These are phyloP conservation scores for Hecatera dysodea DNA, from an alignment of 2,888 invertebrate species.

Conservation along the genomic window DNA sequence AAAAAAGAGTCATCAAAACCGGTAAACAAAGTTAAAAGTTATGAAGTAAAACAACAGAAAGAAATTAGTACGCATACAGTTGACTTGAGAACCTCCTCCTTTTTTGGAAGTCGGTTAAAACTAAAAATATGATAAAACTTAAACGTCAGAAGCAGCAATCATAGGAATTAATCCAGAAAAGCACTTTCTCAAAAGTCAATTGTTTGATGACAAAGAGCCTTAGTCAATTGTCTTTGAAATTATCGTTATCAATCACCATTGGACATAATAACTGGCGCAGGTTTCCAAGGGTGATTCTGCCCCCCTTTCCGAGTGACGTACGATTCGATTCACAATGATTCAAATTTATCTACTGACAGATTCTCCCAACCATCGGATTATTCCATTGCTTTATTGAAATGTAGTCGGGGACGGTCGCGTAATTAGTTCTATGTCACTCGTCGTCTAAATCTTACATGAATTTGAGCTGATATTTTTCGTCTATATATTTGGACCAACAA, in stretches of 20 bases:
- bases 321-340: conserved; percentile 25
- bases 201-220: conserved; percentile 1
- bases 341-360: conserved; percentile 30
- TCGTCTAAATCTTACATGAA: neutral
- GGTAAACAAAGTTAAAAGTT: no score
- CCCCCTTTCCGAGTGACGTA: neutral
- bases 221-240: neutral
- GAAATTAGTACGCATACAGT: no score
- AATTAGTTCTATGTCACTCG: conserved; percentile 22
- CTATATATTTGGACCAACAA: neutral
- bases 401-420: conserved; percentile 4
- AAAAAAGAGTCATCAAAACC: no score
- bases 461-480: neutral
- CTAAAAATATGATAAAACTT: neutral
- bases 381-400: conserved; percentile 18
- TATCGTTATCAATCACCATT: conserved; percentile 8
- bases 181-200: neutral
- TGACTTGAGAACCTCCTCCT: no score
- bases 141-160: neutral
- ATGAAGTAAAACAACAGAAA: no score
- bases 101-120: neutral
- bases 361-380: neutral
- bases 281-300: neutral
- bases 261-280: conserved; percentile 10
- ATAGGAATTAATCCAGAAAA: neutral